Conservation (phyloP, 2,888 invertebrate genomes). For the Oeneis ivallda region DNA sequence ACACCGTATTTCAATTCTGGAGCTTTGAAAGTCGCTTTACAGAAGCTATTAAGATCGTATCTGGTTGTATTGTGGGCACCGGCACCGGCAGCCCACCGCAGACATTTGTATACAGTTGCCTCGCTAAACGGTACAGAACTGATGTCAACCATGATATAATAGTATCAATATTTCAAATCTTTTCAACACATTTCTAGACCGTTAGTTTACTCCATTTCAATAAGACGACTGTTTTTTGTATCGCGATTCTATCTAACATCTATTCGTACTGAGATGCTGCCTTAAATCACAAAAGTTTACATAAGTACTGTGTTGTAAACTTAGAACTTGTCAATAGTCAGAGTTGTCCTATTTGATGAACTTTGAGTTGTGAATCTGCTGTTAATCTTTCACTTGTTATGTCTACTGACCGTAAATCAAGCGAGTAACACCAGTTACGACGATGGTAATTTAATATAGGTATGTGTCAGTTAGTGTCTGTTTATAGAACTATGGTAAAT, state of each 20-base stretch:
- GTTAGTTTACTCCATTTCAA: not conserved
- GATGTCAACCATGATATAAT: not conserved
- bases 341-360: too few relatives aligned
- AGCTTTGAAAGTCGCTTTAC: not conserved
- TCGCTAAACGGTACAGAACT: not conserved
- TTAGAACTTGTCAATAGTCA: too few relatives aligned
- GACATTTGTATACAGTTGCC: not conserved
- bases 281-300: too few relatives aligned
- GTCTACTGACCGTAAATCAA: too few relatives aligned
- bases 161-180: not conserved
- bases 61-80: not conserved
- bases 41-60: constrained; percentile 1
- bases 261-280: not conserved
- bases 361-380: too few relatives aligned
- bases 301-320: too few relatives aligned
- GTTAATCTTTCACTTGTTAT: too few relatives aligned
- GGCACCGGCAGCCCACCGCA: not conserved
- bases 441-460: too few relatives aligned
- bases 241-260: not conserved
- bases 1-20: constrained; percentile 1
- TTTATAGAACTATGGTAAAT: too few relatives aligned
- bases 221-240: not conserved
- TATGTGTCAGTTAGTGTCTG: too few relatives aligned
- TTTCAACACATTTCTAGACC: not conserved
- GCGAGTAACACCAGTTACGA: too few relatives aligned